phyloP scores from a whole-genome alignment of 1,140 invertebrate species.

The Andrena cerasifolii region DNA sequence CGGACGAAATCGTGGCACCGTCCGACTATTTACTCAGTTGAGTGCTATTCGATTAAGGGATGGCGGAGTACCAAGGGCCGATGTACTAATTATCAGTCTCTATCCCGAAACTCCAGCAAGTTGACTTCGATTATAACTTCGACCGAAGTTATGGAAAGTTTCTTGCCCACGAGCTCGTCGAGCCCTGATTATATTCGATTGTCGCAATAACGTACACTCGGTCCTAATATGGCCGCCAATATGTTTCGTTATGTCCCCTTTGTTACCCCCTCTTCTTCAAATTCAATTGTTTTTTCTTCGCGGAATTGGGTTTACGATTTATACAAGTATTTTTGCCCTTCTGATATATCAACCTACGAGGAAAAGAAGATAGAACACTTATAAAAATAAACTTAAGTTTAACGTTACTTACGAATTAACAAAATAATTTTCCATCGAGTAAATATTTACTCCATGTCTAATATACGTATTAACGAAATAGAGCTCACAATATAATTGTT shows the following conservation, averaged over 20 bases:
- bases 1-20: not conserved
- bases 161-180: conserved; percentile 22
- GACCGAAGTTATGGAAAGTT: conserved; percentile 69
- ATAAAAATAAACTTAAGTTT: no score
- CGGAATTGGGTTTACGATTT: not conserved
- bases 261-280: no score
- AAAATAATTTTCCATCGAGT: no score
- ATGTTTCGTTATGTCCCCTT: not conserved
- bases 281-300: no score
- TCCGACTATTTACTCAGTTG: conserved; percentile 50
- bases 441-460: no score
- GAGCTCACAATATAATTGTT: no score
- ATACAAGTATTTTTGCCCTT: no score
- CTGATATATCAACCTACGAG: no score
- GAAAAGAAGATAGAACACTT: no score
- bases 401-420: no score
- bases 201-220: conserved; percentile 50
- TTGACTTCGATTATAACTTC: conserved; percentile 76
- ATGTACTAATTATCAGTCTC: conserved; percentile 73
- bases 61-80: conserved; percentile 40
- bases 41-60: conserved; percentile 46
- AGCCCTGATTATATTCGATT: conserved; percentile 59
- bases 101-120: conserved; percentile 71
- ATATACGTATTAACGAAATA: no score
- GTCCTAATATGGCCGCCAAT: conserved; percentile 12